Evolutionary conservation across 1,140 invertebrate genomes (phyloP).

Genomic region (Formica selysi): DNA sequence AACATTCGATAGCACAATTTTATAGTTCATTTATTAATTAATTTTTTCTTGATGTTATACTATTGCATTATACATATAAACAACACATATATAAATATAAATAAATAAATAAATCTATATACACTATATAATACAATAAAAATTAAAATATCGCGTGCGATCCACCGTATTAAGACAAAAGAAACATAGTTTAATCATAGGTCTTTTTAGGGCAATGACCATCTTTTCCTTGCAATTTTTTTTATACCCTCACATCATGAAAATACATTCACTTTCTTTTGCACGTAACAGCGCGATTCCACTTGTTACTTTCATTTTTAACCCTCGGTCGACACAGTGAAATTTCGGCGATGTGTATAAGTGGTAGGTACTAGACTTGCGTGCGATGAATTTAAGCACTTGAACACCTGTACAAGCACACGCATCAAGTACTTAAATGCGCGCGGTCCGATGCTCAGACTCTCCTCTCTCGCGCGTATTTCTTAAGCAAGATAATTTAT

Average conservation of each 20-base stretch:
- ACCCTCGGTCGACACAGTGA: slow-evolving; percentile 24
- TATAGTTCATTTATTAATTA: neutral
- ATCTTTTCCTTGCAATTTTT: neutral
- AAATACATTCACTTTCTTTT: slow-evolving; percentile 25
- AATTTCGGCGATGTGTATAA: slow-evolving; percentile 8
- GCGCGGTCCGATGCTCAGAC: neutral
- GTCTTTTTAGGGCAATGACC: neutral
- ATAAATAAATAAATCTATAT: no score
- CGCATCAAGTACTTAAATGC: neutral
- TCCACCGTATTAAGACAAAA: neutral
- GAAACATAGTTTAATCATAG: neutral
- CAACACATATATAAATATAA: no score
- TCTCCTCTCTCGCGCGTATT: neutral
- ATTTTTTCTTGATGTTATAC: neutral
- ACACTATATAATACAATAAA: neutral
- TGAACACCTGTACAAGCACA: neutral
- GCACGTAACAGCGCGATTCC: neutral
- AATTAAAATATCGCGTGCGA: neutral
- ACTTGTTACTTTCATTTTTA: slow-evolving; percentile 42
- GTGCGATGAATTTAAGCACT: slow-evolving; percentile 24
- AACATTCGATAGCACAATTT: slow-evolving; percentile 11
- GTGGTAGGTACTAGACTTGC: neutral
- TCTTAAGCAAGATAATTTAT: slow-evolving; percentile 1
- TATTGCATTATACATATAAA: no score
- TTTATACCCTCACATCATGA: neutral